Conservation (phyloP, 92 coral and sea anemone species). For the Montipora capitata region DNA sequence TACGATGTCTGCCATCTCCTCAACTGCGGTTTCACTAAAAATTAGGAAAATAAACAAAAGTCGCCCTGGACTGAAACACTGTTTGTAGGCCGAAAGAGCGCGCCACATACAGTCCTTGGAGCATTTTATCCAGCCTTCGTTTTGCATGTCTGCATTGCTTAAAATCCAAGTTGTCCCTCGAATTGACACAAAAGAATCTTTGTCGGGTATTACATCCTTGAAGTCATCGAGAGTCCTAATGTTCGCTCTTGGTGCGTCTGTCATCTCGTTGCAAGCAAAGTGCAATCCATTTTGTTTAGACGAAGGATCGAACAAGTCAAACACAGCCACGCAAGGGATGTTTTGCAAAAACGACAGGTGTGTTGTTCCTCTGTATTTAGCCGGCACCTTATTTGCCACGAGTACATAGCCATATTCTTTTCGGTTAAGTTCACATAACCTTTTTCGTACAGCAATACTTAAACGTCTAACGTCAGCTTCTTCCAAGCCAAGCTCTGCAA, state of each 20-base stretch:
- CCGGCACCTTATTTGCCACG: conserved; percentile 69
- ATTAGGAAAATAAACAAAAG: conserved; percentile 70
- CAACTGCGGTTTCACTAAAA: conserved; percentile 40
- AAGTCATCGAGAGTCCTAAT: conserved; percentile 66
- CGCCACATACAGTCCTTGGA: conserved; percentile 70
- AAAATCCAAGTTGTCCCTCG: conserved; percentile 82
- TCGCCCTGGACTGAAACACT: conserved; percentile 47
- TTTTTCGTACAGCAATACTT: conserved; percentile 40
- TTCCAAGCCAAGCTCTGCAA: not conserved
- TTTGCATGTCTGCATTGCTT: conserved; percentile 67
- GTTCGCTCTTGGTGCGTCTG: conserved; percentile 69
- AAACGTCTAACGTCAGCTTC: conserved; percentile 46
- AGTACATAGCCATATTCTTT: conserved; percentile 70
- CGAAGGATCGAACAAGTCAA: conserved; percentile 67
- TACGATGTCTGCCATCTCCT: conserved; percentile 74
- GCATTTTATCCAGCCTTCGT: conserved; percentile 67
- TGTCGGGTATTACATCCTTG: conserved; percentile 43
- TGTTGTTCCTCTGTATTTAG: conserved; percentile 63
- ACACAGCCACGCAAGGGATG: conserved; percentile 77
- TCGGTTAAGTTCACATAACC: conserved; percentile 47
- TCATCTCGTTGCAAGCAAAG: conserved; percentile 69
- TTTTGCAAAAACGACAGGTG: conserved; percentile 64
- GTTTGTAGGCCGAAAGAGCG: conserved; percentile 67
- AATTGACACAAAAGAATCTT: conserved; percentile 36
- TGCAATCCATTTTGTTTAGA: conserved; percentile 67